These are phyloP conservation scores for Carcina quercana DNA, from an alignment of 2,888 invertebrate genomes.

Conservation along the genomic window DNA sequence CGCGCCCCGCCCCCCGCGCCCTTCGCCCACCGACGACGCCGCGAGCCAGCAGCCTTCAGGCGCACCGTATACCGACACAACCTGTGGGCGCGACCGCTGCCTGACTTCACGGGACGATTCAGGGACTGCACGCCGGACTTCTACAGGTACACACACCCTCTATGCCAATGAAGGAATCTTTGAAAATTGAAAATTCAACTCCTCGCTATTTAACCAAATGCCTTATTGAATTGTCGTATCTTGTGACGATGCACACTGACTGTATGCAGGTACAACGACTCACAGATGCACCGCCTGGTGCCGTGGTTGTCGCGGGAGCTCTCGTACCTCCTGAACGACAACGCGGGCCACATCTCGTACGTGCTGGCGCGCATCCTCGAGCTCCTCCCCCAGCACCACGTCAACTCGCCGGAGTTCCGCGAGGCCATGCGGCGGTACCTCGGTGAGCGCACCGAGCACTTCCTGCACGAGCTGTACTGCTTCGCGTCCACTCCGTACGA, in stretches of 20 bases:
- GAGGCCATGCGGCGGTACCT: conserved; percentile 80
- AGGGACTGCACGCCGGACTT: conserved; percentile 84
- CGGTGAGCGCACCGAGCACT: conserved; percentile 84
- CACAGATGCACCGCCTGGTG: conserved; percentile 86
- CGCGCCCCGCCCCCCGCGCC: conserved; percentile 27
- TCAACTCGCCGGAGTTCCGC: conserved; percentile 81
- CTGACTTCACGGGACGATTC: conserved; percentile 80
- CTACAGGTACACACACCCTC: too few relatives aligned
- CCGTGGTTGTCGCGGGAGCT: conserved; percentile 94
- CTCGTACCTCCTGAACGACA: conserved; percentile 80
- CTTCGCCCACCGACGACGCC: conserved; percentile 35
- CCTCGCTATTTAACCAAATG: too few relatives aligned
- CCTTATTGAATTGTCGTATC: too few relatives aligned
- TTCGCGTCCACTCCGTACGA: conserved; percentile 92
- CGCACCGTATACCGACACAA: conserved; percentile 84
- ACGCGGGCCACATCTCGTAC: conserved; percentile 77
- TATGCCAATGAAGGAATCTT: too few relatives aligned
- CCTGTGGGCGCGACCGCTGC: conserved; percentile 82
- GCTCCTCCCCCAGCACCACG: conserved; percentile 78
- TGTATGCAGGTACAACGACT: conserved; percentile 85
- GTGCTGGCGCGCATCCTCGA: conserved; percentile 82
- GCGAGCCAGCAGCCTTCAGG: conserved; percentile 69
- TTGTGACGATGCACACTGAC: too few relatives aligned
- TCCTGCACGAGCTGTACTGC: conserved; percentile 90
- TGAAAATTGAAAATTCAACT: too few relatives aligned